Base-by-base conservation (phyloP, 2,888 invertebrate genomes). In the Incurvaria masculella region DNA sequence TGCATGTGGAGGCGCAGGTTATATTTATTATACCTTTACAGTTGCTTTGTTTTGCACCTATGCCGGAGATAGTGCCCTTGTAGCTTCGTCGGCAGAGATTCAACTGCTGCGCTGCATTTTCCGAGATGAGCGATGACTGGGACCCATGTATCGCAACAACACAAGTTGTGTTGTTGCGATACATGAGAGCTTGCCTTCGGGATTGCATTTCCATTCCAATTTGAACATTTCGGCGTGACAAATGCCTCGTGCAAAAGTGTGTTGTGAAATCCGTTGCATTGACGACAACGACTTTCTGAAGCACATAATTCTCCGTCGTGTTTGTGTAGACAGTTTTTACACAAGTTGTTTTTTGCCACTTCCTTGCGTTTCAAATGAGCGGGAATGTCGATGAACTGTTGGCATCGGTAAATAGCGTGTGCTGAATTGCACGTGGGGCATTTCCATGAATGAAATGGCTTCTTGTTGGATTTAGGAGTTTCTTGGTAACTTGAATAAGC, bases 91-190 rank as follows among this genome's bases (percentile, higher is more conserved):
- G 42, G 4, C 44, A 42, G 21, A 51, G 14, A n/a, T 43, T 19
- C 26, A 57, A 42, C 4, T 20, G 1, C 44, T 56, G 52, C 1
- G 54, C 53, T 6, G 54, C 56, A 6, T 51, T 50, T 16, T 49
- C 52, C 2, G 53, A 51, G 10, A 56, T 54, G 0, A 56, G 44
- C 1, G 53, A 53, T 21, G 42, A 47, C 38, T 54, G 52, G 4
- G 53, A 53, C 1, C 54, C 53, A 40, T 52, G 57, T n/a, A n/a
- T n/a, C n/a, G n/a, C n/a, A n/a, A n/a, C n/a, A n/a, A n/a, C n/a
- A n/a, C n/a, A n/a, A n/a, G n/a, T n/a, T n/a, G n/a, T n/a, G n/a
- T n/a, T n/a, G n/a, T n/a, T n/a, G n/a, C n/a, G n/a, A 42, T 54
- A 51, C 1, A 55, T 44, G 2, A 56, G 43, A 4, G 51, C 55